Evolutionary conservation across 64 coral and sea anemone species (phyloP).

Genomic region (Exaiptasia diaphana): DNA sequence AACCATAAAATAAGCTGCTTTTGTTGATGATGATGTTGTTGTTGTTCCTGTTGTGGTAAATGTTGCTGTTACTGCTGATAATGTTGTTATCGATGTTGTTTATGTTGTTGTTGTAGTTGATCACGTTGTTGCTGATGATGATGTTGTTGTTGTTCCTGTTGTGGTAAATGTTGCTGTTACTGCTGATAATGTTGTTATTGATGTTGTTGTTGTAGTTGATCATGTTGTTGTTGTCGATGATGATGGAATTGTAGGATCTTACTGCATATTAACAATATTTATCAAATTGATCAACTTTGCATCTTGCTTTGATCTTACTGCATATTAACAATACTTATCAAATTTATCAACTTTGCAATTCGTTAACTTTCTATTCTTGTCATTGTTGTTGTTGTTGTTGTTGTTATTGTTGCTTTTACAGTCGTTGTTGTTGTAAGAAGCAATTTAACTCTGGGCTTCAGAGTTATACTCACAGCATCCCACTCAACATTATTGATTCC

Average conservation of each 20-base stretch:
- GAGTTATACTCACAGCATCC: slow-evolving; percentile 79
- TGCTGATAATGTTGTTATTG: neutral
- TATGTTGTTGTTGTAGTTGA: neutral
- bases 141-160: neutral
- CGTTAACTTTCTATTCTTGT: too few species aligned
- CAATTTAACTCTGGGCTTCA: too few species aligned
- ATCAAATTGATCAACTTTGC: too few species aligned
- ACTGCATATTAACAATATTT: neutral
- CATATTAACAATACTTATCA: too few species aligned
- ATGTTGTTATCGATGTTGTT: too few species aligned
- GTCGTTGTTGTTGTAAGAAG: too few species aligned
- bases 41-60: too few species aligned
- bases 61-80: neutral
- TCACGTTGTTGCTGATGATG: too few species aligned
- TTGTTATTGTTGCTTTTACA: too few species aligned
- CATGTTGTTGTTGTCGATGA: neutral
- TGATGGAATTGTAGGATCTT: neutral
- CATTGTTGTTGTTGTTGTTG: too few species aligned
- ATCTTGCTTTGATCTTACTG: too few species aligned
- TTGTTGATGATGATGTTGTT: neutral
- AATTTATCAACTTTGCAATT: too few species aligned
- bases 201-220: neutral
- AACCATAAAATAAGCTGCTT: neutral
- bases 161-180: neutral
- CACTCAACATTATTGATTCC: slow-evolving; percentile 79